A percentile compares a stretch with the other conserved stretches of the same genome.
Conservation (phyloP, 2,113 vertebrate genomes). For the Irena cyanogastra region DNA sequence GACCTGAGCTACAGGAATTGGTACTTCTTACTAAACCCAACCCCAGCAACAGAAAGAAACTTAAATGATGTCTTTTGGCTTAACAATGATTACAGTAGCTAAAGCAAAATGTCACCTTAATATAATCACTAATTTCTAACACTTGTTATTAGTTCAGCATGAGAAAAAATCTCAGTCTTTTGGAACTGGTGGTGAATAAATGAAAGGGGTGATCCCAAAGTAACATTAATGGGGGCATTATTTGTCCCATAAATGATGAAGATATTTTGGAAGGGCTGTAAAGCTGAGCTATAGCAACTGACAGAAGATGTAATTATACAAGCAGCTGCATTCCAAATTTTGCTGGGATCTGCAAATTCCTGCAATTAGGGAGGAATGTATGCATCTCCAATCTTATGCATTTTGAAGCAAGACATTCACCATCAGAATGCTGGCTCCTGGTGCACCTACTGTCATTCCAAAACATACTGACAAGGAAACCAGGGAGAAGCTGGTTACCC, state of each 20-base stretch:
- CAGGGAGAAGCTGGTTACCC: neutral
- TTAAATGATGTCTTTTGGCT: neutral
- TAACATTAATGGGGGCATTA: neutral
- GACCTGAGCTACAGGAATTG: neutral
- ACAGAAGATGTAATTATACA: constrained; percentile 53
- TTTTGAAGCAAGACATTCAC: neutral
- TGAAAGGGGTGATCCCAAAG: neutral
- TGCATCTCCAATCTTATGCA: neutral
- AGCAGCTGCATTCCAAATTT: constrained; percentile 56
- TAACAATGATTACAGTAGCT: neutral
- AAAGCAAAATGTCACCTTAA: neutral
- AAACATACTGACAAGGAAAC: neutral
- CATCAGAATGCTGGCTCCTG: neutral
- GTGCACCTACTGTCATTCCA: neutral
- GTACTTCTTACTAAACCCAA: neutral
- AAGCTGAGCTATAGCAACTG: constrained; percentile 41
- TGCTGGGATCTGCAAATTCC: constrained; percentile 37
- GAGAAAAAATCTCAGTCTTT: neutral
- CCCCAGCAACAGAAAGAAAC: neutral
- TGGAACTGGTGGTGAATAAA: neutral
- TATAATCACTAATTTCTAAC: neutral
- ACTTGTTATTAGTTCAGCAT: neutral
- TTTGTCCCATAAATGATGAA: neutral
- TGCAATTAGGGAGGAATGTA: constrained; percentile 36
- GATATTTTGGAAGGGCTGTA: constrained; percentile 16